These are phyloP conservation scores for Nanorana parkeri DNA, from an alignment of 2,113 vertebrate genomes.

Conservation along the genomic window DNA sequence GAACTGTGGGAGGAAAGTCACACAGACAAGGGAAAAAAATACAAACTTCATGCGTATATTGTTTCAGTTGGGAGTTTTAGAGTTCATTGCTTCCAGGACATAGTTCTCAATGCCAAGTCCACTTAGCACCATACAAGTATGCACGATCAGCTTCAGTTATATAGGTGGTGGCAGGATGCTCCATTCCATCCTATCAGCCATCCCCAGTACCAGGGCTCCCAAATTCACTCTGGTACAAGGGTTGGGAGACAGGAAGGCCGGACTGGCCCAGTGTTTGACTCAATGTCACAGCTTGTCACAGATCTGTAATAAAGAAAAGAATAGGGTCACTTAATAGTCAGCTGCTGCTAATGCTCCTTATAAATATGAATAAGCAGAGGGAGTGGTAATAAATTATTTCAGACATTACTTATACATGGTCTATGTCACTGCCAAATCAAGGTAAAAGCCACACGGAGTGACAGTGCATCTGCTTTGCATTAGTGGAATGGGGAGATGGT, in stretches of 20 bases:
- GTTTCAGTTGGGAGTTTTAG: no score
- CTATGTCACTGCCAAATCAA: conserved; percentile 12
- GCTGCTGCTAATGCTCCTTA: conserved; percentile 32
- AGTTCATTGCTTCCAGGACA: no score
- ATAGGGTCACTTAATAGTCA: conserved; percentile 17
- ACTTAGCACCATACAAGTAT: no score
- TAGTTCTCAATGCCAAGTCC: no score
- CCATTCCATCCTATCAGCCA: conserved; percentile 59
- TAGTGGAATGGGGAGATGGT: background rate
- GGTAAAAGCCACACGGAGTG: background rate
- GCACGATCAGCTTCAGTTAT: no score
- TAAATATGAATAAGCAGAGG: conserved; percentile 50
- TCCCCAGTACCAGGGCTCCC: conserved; percentile 60
- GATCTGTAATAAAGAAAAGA: conserved; percentile 22
- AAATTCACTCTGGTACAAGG: conserved; percentile 63
- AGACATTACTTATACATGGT: conserved; percentile 37
- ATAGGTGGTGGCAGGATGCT: background rate
- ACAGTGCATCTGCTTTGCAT: conserved; percentile 18
- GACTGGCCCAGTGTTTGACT: background rate
- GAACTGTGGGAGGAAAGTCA: no score
- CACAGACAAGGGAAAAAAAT: no score
- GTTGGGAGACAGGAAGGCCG: conserved; percentile 62
- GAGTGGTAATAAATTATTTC: conserved; percentile 52
- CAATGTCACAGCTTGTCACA: background rate
- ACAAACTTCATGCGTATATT: no score